These are phyloP conservation scores for Columba janthina DNA, from an alignment of 2,113 vertebrate genomes.

Conservation along the genomic window DNA sequence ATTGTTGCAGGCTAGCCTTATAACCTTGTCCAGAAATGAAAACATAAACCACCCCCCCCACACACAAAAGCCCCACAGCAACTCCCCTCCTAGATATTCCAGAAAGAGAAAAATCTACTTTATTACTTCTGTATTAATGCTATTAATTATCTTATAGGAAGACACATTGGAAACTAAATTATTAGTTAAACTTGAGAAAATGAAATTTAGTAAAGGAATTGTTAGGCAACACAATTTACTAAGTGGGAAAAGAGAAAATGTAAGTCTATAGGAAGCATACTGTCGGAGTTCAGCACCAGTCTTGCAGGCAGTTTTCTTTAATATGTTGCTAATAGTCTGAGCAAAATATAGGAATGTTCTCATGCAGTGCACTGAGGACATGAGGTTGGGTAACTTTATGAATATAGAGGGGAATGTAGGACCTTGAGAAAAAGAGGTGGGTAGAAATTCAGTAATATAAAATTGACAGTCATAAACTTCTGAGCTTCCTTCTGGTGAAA, in stretches of 20 bases:
- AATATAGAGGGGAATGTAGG: neutral
- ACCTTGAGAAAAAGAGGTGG: neutral
- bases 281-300: neutral
- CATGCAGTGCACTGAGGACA: neutral
- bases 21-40: neutral
- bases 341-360: neutral
- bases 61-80: neutral
- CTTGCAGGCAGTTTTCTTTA: neutral
- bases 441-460: neutral
- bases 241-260: neutral
- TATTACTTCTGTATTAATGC: neutral
- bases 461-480: neutral
- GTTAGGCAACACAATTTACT: slow-evolving; percentile 16
- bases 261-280: neutral
- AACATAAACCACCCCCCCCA: neutral
- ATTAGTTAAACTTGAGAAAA: neutral
- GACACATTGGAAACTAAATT: neutral
- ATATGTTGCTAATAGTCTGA: neutral
- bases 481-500: neutral
- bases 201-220: slow-evolving; percentile 29
- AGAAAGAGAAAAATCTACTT: neutral
- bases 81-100: neutral
- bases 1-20: neutral
- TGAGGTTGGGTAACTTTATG: neutral
- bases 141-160: neutral